Evolutionary conservation across 2,113 vertebrate species (phyloP), one percentile per base, ranked within the genome.

Genomic region (Dasyprocta punctata): DNA sequence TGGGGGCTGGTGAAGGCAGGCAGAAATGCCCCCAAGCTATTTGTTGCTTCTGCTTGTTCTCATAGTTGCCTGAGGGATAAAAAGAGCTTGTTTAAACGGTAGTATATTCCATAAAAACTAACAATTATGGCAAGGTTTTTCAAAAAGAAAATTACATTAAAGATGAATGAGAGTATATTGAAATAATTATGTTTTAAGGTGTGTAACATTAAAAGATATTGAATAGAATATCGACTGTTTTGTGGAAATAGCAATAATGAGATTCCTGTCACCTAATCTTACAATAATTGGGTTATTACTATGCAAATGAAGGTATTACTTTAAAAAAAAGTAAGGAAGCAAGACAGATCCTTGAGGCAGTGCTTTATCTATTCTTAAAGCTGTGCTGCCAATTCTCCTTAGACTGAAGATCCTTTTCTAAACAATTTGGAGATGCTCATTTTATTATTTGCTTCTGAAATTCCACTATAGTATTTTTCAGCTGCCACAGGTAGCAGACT

Each of bases 211-310:
- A 98, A 98, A 99, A 98, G 98, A 98, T 98, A 98, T 98, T 98
- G 98, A 99, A 99, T 98, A 98, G 98, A 98, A 98, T 99, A 99
- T 99, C 88, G 87, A 99, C 98, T 98, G 98, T 99, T 99, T 97
- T 98, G 98, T 98, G 97, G 98, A 98, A 99, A 98, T 98, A 98
- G 98, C 98, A 99, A 98, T 99, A 99, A 99, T 98, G 98, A 99
- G 98, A 98, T 99, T 99, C 98, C 98, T 98, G 98, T 98, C 98
- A 98, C 98, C 98, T 99, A 99, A 99, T 99, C 98, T 99, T 98
- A 98, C 97, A 95, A 98, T 99, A 99, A 99, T 99, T 99, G 98
- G 98, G 99, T 99, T 99, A 99, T 99, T 99, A 99, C 98, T 99
- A 99, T 99, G 98, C 98, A 99, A 99, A 99, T 99, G 98, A 98